These are phyloP conservation scores for Papilio gigon DNA, from an alignment of 2,888 invertebrate genomes.

Conservation along the genomic window DNA sequence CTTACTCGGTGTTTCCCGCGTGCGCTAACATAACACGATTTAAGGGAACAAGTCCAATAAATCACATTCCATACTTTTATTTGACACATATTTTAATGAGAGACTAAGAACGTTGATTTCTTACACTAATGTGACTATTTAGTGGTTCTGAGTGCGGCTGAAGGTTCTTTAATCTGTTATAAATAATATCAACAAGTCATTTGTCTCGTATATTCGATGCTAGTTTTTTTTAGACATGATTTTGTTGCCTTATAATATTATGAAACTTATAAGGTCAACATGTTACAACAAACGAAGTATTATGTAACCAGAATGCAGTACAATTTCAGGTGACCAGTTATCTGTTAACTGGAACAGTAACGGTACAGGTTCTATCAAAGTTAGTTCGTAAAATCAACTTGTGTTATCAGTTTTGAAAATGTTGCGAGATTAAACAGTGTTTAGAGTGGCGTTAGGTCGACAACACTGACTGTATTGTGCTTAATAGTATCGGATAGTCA, in stretches of 20 bases:
- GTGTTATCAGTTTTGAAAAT: background rate
- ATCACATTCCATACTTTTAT: too few species aligned
- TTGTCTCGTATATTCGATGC: too few species aligned
- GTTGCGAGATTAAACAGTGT: background rate
- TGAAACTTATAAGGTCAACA: background rate
- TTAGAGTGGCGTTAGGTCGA: too few species aligned
- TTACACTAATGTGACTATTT: too few species aligned
- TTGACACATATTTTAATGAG: too few species aligned
- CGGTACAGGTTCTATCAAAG: background rate
- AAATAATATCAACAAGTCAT: too few species aligned
- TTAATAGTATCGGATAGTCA: conserved; percentile 3
- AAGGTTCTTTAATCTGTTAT: too few species aligned
- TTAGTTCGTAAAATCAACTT: background rate
- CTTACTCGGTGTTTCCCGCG: background rate
- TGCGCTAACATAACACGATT: background rate
- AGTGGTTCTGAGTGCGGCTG: too few species aligned
- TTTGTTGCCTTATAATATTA: too few species aligned
- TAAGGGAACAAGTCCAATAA: too few species aligned
- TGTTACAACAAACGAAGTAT: background rate
- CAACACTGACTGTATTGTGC: conserved; percentile 27
- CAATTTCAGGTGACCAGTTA: background rate
- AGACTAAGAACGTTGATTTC: too few species aligned
- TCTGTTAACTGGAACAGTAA: background rate
- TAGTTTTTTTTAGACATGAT: too few species aligned
- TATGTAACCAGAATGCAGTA: background rate